phyloP scores from a whole-genome alignment of 2,888 invertebrate species.

The Cerceris rybyensis region DNA sequence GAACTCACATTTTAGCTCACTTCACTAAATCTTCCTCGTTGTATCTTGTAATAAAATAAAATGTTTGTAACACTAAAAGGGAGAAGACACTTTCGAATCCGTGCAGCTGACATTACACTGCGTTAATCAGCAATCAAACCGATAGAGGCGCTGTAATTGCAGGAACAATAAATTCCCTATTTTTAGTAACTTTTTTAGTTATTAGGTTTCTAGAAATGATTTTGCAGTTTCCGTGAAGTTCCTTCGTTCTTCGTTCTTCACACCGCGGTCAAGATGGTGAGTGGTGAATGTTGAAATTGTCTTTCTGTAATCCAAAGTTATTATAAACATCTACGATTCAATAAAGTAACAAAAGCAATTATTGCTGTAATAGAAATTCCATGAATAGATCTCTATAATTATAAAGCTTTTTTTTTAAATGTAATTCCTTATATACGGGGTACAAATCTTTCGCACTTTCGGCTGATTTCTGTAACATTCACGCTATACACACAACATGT shows the following conservation, averaged over 20 bases:
- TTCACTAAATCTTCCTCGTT: no score
- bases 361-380: background rate
- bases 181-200: no score
- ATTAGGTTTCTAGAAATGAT: no score
- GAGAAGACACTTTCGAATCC: no score
- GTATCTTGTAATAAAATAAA: no score
- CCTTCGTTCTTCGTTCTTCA: constrained; percentile 54
- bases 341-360: constrained; percentile 10
- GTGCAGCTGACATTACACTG: no score
- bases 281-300: constrained; percentile 52
- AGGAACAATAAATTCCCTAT: no score
- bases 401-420: constrained; percentile 25
- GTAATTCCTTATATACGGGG: background rate
- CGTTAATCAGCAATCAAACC: no score
- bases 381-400: constrained; percentile 5
- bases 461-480: background rate
- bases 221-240: constrained; percentile 6
- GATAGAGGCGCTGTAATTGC: no score
- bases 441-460: background rate
- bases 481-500: constrained; percentile 5
- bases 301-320: constrained; percentile 56
- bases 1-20: no score
- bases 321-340: constrained; percentile 57
- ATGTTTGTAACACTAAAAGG: no score
- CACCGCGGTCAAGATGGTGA: constrained; percentile 74